Conservation (phyloP, 1,140 invertebrate species). For the Lycorma delicatula region DNA sequence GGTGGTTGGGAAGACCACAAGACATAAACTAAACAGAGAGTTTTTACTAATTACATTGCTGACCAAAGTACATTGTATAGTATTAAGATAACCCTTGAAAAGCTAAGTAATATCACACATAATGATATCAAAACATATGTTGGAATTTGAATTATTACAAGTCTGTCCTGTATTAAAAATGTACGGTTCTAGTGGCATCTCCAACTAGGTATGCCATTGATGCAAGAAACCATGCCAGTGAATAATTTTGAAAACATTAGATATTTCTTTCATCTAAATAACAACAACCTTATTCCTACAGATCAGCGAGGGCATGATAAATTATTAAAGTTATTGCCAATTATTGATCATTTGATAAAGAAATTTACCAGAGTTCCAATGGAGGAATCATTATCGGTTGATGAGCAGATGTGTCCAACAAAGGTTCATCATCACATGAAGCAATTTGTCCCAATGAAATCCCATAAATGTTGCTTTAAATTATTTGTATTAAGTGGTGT, state of each 20-base stretch:
- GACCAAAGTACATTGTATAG: too few relatives aligned
- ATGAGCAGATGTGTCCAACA: conserved; percentile 20
- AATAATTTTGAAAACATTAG: conserved; percentile 16
- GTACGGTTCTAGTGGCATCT: too few relatives aligned
- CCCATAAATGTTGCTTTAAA: conserved; percentile 27
- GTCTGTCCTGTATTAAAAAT: too few relatives aligned
- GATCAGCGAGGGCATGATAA: conserved; percentile 6
- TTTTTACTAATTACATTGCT: too few relatives aligned
- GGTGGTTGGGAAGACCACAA: too few relatives aligned
- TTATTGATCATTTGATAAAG: conserved; percentile 11
- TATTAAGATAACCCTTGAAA: too few relatives aligned
- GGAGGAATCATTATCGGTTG: conserved; percentile 12
- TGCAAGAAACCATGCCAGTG: conserved; percentile 12
- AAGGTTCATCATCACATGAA: conserved; percentile 9
- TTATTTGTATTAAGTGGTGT: conserved; percentile 21
- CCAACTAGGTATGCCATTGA: too few relatives aligned
- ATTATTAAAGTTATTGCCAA: conserved; percentile 15
- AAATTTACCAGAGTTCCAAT: conserved; percentile 6
- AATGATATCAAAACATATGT: too few relatives aligned
- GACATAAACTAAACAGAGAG: too few relatives aligned
- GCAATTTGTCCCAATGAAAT: conserved; percentile 28
- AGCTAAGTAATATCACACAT: too few relatives aligned
- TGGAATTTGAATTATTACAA: too few relatives aligned
- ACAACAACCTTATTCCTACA: conserved; percentile 1
- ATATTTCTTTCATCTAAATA: conserved; percentile 17